Evolutionary conservation across 2,888 invertebrate species (phyloP), one percentile per base, ranked within the genome.

Genomic region (Thelaira solivaga): DNA sequence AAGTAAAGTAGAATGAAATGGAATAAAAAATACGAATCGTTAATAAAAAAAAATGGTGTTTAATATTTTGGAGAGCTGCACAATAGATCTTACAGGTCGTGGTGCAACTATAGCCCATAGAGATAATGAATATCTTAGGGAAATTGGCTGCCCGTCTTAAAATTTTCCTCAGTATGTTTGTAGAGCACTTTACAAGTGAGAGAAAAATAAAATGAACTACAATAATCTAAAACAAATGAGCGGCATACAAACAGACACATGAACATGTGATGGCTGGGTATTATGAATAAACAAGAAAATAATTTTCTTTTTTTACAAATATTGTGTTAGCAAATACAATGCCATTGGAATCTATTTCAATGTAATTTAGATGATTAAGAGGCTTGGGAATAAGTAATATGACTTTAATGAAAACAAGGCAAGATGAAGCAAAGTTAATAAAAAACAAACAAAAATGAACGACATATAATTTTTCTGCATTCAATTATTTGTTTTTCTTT

Each of bases 321-420:
- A 57, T 64, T 72, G 72, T 64, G 36, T 72, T 64, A 64, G 55
- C 64, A 64, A 64, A 47, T n/a, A 64, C 62, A 72, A 72, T 64
- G 64, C 39, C 62, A 72, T 18, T 55, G 55, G 36, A 72, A 64
- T 57, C 10, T 16, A 47, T 57, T 64, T 45, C 39, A 36, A 20
- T 72, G 29, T 55, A 55, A 57, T 64, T 72, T 39, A 5, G 51
- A 43, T 39, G 29, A 64, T 64, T 64, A 72, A 72, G 64, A 55
- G 47, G 36, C 72, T 31, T 55, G 72, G 55, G 64, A 72, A 72
- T 22, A 47, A 55, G 47, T 55, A 64, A 47, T 69, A 49, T 41
- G 49, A 51, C 31, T 64, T 64, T 47, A 45, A 51, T 31, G 13
- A 43, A 62, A 53, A 55, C 20, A 22, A 39, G 20, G 26, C 13